Base-by-base conservation (phyloP, 2,888 invertebrate species). In the Microctonus hyperodae region DNA sequence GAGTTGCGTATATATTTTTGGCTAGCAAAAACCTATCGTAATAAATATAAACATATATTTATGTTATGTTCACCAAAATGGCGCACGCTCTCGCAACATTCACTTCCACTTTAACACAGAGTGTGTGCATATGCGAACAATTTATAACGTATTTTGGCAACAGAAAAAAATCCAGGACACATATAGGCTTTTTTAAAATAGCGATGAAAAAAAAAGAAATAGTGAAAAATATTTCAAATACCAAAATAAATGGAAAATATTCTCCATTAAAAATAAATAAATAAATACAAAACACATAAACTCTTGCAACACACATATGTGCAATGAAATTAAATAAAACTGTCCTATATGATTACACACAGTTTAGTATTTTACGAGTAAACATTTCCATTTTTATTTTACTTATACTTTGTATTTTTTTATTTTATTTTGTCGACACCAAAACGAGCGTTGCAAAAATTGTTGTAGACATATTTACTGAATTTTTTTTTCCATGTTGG, bases 11-110 rank as follows among this genome's bases (percentile, higher is more conserved):
- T 73, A 69, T 44, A 16, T 77, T 79, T 81, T 79, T 77, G 74
- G 76, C 73, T 76, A 75, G 76, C 16, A 44, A 44, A 80, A 82
- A 82, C 78, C 81, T 80, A 82, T 82, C 78, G 82, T 81, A 80
- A 81, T 83, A 83, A 82, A 82, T 83, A 83, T 76, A 76, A 70
- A 51, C 69, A 9, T 44, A 20, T 44, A 66, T 67, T 64, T 60
- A 60, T 48, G 62, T 63, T 66, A 62, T 68, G 56, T 63, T 62
- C 64, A 25, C 28, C n/a, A 28, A 59, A 59, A 23, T 25, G 28
- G 11, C 31, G 31, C 31, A 44, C 25, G 28, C 28, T 63, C 64
- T n/a, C n/a, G n/a, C 63, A 25, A 56, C 64, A 58, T 76, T 75
- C 78, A 78, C 28, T 10, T 9, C 35, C 10, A 33, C 55, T 33